These are phyloP conservation scores for Fulmarus glacialis DNA, from an alignment of 2,113 vertebrate species.

Conservation along the genomic window DNA sequence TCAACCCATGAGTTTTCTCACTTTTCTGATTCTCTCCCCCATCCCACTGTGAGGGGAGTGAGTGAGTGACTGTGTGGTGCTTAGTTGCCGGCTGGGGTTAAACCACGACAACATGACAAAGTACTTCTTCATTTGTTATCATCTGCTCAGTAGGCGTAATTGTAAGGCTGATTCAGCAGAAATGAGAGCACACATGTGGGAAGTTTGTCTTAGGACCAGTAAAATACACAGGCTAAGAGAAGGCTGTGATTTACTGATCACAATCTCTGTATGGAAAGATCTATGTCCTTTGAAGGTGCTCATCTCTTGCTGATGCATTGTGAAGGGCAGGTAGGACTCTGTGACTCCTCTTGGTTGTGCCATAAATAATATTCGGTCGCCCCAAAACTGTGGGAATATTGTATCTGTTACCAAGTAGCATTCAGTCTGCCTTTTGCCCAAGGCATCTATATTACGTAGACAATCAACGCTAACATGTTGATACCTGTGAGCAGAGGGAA, in stretches of 20 bases:
- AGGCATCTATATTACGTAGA: neutral
- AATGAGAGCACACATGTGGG: neutral
- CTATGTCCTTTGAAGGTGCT: neutral
- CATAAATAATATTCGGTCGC: neutral
- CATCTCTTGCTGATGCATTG: neutral
- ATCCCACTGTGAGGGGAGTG: no score
- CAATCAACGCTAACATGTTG: neutral
- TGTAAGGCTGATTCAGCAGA: conserved; percentile 17
- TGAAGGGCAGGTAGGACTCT: neutral
- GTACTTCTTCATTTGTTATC: neutral
- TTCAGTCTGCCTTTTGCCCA: conserved; percentile 20
- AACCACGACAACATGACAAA: neutral
- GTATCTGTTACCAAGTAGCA: neutral
- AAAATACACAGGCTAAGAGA: neutral
- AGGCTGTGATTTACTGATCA: conserved; percentile 15
- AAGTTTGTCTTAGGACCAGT: neutral
- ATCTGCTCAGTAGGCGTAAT: neutral
- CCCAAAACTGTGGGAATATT: neutral
- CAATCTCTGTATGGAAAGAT: neutral
- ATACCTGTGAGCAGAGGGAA: conserved; percentile 18
- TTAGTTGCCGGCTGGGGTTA: no score
- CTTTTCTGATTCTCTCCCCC: no score
- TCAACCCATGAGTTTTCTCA: no score
- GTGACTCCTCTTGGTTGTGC: neutral
- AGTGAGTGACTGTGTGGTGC: no score